Conservation (phyloP, 2,888 invertebrate species). For the Fissipunctia ypsillon region DNA sequence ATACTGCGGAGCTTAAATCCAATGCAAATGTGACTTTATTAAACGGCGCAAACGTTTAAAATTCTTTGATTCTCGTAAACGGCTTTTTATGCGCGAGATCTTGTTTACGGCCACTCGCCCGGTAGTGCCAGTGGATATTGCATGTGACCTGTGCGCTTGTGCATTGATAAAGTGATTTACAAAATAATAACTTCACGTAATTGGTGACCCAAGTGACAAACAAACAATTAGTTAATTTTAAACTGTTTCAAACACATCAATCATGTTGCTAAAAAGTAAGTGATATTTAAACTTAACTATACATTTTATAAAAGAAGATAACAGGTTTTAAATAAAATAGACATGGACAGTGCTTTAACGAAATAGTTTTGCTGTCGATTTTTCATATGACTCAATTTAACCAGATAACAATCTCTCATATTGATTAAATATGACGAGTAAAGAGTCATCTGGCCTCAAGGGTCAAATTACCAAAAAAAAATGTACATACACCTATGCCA, state of each 20-base stretch:
- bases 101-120: slow-evolving; percentile 71
- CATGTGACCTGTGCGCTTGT: slow-evolving; percentile 48
- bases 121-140: slow-evolving; percentile 54
- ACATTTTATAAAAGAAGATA: not conserved
- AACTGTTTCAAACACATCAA: slow-evolving; percentile 12
- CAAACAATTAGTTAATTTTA: not conserved
- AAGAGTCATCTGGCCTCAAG: not conserved
- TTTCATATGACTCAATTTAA: not conserved
- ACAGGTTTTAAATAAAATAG: slow-evolving; percentile 36
- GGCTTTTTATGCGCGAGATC: slow-evolving; percentile 39
- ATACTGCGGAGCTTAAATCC: not conserved
- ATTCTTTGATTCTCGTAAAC: slow-evolving; percentile 9
- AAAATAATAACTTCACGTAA: slow-evolving; percentile 39
- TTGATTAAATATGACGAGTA: not conserved
- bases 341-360: not conserved
- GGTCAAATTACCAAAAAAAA: not conserved
- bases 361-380: not conserved
- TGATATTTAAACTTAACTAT: slow-evolving; percentile 21
- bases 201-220: slow-evolving; percentile 11
- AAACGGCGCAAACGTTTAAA: slow-evolving; percentile 18
- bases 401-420: not conserved
- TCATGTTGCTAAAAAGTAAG: slow-evolving; percentile 60
- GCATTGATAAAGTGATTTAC: slow-evolving; percentile 48
- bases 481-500: not conserved
- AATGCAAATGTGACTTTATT: slow-evolving; percentile 49